Base-by-base conservation (phyloP, 2,113 vertebrate genomes). In the Passer montanus region DNA sequence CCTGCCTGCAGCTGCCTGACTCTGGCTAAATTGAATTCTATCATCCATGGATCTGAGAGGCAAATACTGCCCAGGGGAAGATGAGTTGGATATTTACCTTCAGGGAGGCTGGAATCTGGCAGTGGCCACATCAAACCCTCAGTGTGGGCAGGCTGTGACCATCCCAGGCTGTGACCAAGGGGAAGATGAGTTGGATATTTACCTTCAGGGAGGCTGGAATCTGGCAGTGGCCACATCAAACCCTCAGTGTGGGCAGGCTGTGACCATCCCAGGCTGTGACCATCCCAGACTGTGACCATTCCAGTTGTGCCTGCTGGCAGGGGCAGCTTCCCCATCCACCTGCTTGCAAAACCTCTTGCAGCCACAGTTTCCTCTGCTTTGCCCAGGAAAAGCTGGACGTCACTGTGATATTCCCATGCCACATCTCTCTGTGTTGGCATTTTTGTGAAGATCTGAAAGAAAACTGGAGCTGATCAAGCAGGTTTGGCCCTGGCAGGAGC, bases 401-500 rank as follows among this genome's bases (percentile, higher is more conserved):
- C 1, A 0, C 8, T 69, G 82, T 66, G 80, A 27, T 41, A 5
- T 49, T 75, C 44, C 68, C 80, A 11, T 11, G 64, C 56, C 60
- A 18, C 4, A 20, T 41, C 69, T 53, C 77, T 72, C 2, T 15
- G 49, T 43, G 58, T 3, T 68, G 87, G 60, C 49, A 53, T 87
- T 81, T 94, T 41, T 86, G 44, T 47, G 78, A 89, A 81, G 76
- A 83, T 49, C 72, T 73, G 84, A 72, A 55, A 66, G 95, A 50
- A 86, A 89, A 78, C 77, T 20, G 17, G 92, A 64, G 68, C n/a
- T 46, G 87, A 85, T 88, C 90, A 13, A 2, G 1, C 64, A 33
- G 55, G 19, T 64, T 87, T 90, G 87, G 56, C 86, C 80, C 94
- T 75, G 93, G 89, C 95, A 92, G 64, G 69, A 93, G 87, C 70